phyloP scores from a whole-genome alignment of 2,113 vertebrate genomes.

The Cyanoramphus novaezelandiae region DNA sequence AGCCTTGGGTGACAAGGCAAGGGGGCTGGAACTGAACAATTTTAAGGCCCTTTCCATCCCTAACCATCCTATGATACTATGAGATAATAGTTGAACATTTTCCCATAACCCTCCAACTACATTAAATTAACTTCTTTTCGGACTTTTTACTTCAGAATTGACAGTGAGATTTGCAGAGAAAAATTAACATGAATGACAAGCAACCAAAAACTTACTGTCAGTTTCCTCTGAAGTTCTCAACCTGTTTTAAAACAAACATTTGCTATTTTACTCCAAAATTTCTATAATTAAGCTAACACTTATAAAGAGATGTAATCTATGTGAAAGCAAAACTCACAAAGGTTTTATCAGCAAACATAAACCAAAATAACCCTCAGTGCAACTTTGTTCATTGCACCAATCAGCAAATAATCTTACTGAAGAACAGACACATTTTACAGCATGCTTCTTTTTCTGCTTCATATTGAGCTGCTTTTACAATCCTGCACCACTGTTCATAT shows the following conservation, averaged over 20 bases:
- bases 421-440: neutral
- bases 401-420: neutral
- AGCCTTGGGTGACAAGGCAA: neutral
- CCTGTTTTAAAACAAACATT: constrained; percentile 70
- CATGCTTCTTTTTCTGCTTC: neutral
- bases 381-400: neutral
- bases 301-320: neutral
- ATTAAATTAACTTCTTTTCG: neutral
- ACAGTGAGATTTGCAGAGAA: neutral
- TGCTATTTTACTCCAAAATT: constrained; percentile 17
- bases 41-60: neutral
- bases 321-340: neutral
- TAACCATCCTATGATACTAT: neutral
- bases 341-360: neutral
- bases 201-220: constrained; percentile 73
- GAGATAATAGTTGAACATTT: neutral
- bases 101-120: neutral
- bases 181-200: neutral
- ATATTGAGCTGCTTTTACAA: neutral
- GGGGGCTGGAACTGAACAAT: neutral
- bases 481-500: neutral
- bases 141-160: neutral
- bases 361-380: neutral
- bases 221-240: constrained; percentile 60
- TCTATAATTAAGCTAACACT: neutral